Evolutionary conservation across 2,113 vertebrate genomes (phyloP), one percentile per base, ranked within the genome.

Genomic region (Bungarus multicinctus): DNA sequence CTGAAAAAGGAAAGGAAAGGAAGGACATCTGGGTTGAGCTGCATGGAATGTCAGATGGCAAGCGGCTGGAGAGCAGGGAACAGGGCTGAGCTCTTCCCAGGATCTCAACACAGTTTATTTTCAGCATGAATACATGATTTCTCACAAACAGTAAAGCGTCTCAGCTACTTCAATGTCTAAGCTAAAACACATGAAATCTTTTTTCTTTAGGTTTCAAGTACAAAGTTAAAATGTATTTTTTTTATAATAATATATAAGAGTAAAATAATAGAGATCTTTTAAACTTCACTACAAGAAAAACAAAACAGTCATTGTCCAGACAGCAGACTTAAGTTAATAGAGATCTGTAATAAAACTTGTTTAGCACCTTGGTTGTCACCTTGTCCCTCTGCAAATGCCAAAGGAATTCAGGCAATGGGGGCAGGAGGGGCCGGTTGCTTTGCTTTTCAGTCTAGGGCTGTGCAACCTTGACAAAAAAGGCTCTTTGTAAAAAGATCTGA

Each of bases 181-280:
- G 98, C 99, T 99, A 99, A 99, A 99, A 99, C 99, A 99, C 98
- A 98, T 98, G 98, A 99, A 99, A 98, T 98, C 98, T 97, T 96
- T 96, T 81, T 98, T 95, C 96, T 98, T 98, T 98, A 98, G 97
- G 98, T 98, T 99, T 99, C 99, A 99, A 99, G 99, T 99, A 99
- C 98, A 99, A 99, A 99, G 98, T 99, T 99, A 99, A 99, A 99
- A 99, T 99, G 98, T 98, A 98, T 99, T 99, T 99, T 98, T 9
- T 94, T 98, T 98, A 98, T 98, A 98, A 98, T 98, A 98, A 98
- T 98, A 99, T 99, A 98, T 98, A 98, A 99, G 99, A 98, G 98
- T 98, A 98, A 99, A 99, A 99, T 98, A 99, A 99, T 98, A 98
- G 98, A 98, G 98, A 97, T 98, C 97, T 99, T 98, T 98, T 98